Percentiles rank a stretch among this genome's conserved stretches.
phyloP scores from a whole-genome alignment of 2,888 invertebrate species.

The Orthonevra nobilis region DNA sequence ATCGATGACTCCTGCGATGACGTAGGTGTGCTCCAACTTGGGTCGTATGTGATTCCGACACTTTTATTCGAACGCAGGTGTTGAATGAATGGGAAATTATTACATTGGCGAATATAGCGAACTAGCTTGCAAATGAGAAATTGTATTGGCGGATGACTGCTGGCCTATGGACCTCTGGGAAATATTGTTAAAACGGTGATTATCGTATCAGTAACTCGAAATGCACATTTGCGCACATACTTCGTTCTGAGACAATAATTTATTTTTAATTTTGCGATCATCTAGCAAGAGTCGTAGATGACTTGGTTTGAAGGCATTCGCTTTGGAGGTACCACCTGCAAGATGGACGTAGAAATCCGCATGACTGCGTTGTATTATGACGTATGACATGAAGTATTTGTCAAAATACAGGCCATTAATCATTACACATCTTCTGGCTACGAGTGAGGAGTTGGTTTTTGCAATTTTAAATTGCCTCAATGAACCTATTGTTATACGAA shows the following conservation, averaged over 20 bases:
- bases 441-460: too few relatives aligned
- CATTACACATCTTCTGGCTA: too few relatives aligned
- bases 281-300: conserved; percentile 11
- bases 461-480: too few relatives aligned
- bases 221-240: conserved; percentile 11
- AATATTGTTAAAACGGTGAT: conserved; percentile 45
- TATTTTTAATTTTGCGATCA: conserved; percentile 52
- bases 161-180: conserved; percentile 42
- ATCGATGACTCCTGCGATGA: conserved; percentile 54
- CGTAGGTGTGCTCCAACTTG: conserved; percentile 22
- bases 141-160: conserved; percentile 38
- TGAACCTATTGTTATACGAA: too few relatives aligned
- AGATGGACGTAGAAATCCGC: conserved; percentile 11
- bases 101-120: conserved; percentile 50
- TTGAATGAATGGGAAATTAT: conserved; percentile 52
- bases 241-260: conserved; percentile 42
- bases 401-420: too few relatives aligned
- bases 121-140: conserved; percentile 37
- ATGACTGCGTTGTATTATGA: too few relatives aligned
- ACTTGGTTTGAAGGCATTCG: conserved; percentile 20
- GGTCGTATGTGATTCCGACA: conserved; percentile 32
- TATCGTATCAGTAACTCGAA: conserved; percentile 31
- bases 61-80: conserved; percentile 58
- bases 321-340: conserved; percentile 13
- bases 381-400: too few relatives aligned